Conservation (phyloP, 2,888 invertebrate genomes). For the Gortyna flavago region DNA sequence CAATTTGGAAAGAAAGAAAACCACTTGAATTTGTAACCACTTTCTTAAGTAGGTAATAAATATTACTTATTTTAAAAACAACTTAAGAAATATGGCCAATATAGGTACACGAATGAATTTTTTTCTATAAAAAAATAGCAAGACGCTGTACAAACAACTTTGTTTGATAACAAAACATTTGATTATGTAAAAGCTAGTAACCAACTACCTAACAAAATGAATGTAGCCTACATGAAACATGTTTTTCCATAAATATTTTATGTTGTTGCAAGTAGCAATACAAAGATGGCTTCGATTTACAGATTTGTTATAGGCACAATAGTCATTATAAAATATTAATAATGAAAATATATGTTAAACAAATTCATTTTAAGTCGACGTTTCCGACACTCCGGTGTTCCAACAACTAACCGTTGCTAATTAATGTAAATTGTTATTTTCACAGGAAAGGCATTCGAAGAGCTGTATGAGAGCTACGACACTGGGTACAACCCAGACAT, state of each 20-base stretch:
- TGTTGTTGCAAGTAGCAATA: neutral
- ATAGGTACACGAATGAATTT: neutral
- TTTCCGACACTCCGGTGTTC: neutral
- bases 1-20: neutral
- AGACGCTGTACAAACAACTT: neutral
- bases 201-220: neutral
- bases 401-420: neutral
- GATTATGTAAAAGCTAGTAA: neutral
- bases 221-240: neutral
- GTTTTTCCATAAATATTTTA: neutral
- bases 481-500: slow-evolving; percentile 88
- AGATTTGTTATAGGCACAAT: neutral
- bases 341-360: neutral
- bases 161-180: neutral
- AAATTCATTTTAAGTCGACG: neutral
- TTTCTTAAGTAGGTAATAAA: neutral
- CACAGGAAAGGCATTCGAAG: slow-evolving; percentile 81
- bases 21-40: neutral
- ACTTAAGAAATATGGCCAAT: too few relatives aligned
- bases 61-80: neutral
- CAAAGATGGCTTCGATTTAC: neutral
- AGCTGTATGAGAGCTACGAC: slow-evolving; percentile 87
- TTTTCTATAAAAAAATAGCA: too few relatives aligned
- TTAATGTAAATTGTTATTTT: slow-evolving; percentile 10
- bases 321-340: neutral